These are phyloP conservation scores for Thelaira solivaga DNA, from an alignment of 2,888 invertebrate genomes.

Conservation along the genomic window DNA sequence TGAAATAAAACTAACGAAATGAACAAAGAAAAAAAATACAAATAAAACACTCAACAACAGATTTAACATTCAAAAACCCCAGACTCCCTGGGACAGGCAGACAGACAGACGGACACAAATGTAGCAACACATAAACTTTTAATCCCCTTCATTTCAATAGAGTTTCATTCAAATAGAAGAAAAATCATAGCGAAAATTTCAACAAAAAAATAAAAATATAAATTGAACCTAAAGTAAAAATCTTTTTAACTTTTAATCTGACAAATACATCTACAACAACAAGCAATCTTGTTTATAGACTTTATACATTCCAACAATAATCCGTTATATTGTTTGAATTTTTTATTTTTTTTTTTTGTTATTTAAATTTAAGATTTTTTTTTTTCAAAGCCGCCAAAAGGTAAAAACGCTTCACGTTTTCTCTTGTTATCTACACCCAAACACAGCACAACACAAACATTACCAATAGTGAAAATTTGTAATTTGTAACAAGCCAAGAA, in stretches of 20 bases:
- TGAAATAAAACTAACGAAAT: conserved; percentile 2
- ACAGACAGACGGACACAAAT: background rate
- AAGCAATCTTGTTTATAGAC: conserved; percentile 4
- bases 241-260: conserved; percentile 48
- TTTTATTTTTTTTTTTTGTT: background rate
- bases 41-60: conserved; percentile 5
- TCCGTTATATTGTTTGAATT: conserved; percentile 33
- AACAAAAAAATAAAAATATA: background rate
- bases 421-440: conserved; percentile 8
- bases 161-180: background rate
- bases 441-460: conserved; percentile 21
- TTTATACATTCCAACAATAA: conserved; percentile 11
- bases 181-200: conserved; percentile 12
- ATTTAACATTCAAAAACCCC: conserved; percentile 52
- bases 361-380: conserved; percentile 12
- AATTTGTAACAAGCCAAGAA: conserved; percentile 11
- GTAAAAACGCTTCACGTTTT: conserved; percentile 57
- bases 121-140: background rate
- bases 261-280: conserved; percentile 29
- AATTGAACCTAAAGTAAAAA: conserved; percentile 32
- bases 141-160: conserved; percentile 16
- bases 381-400: conserved; percentile 45
- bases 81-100: conserved; percentile 22
- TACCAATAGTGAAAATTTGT: conserved; percentile 18
- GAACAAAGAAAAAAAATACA: background rate